Evolutionary conservation across 35 echinoderm and acorn worm genomes (phyloP), one percentile per base, ranked within the genome.

Genomic region (Strongylocentrotus purpuratus): DNA sequence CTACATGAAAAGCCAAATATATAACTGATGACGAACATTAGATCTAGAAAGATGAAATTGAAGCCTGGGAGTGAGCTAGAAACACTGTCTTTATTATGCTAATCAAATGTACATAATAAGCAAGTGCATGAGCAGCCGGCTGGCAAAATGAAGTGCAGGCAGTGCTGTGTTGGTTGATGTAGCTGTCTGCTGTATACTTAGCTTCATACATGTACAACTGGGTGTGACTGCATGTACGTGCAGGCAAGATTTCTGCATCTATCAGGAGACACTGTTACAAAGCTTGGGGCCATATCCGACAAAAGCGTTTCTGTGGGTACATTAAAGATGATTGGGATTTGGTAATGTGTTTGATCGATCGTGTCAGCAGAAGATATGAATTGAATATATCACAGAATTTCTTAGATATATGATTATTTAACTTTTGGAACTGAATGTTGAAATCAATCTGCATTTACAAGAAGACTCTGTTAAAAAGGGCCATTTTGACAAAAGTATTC

Each of bases 71-170:
- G 20, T n/a, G 65, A 78, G 65, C 25, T 15, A 78, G 65, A 78
- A 78, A 78, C 65, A 78, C 65, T 78, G 65, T 8, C 65, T 78
- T 78, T 78, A 78, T 78, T 78, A 78, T 78, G 65, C 20, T 78
- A 78, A 78, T 78, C 65, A 78, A 78, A 78, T 78, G 65, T 78
- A 78, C 65, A 78, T 78, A 78, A 78, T n/a, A 22, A 78, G 25
- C 25, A 78, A 78, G 65, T 78, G 65, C 28, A 28, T 78, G 22
- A 78, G 65, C 22, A 28, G 65, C 22, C 7, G 7, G 65, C 20
- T 18, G 7, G 65, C 20, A 22, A 22, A 78, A 78, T 28, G 65
- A 18, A 5, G 65, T n/a, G 65, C 25, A 28, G 7, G 15, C n/a
- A n/a, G 20, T 78, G 65, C 20, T 28, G 28, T n/a, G 65, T 78